Conservation (phyloP, 2,888 invertebrate species). For the Drosophila meridionalis region DNA sequence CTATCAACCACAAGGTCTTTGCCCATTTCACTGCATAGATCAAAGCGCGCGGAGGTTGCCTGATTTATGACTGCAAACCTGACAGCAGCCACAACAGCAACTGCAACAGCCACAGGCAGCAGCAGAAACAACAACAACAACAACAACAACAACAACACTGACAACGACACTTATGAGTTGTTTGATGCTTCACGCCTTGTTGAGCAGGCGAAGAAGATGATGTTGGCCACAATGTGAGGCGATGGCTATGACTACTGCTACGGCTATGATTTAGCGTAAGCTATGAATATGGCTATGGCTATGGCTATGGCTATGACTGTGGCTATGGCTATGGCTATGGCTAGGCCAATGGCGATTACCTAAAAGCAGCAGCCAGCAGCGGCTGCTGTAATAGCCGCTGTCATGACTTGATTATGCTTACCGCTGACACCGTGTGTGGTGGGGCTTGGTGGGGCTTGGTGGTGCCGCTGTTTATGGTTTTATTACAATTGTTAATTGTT, state of each 20-base stretch:
- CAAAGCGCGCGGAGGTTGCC: conserved; percentile 26
- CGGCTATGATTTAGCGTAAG: conserved; percentile 10
- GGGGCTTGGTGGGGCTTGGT: neutral
- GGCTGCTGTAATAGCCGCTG: conserved; percentile 67
- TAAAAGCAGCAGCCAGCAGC: conserved; percentile 40
- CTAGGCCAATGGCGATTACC: conserved; percentile 58
- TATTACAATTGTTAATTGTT: conserved; percentile 68
- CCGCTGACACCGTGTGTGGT: conserved; percentile 43
- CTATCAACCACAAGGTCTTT: conserved; percentile 27
- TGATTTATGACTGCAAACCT: conserved; percentile 39
- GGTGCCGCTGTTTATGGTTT: conserved; percentile 29
- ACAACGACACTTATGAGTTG: conserved; percentile 52
- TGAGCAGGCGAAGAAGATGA: conserved; percentile 65
- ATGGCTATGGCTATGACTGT: conserved; percentile 12
- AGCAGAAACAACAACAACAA: conserved; percentile 29
- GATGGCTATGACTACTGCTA: conserved; percentile 16
- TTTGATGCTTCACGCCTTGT: conserved; percentile 77
- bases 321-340: conserved; percentile 28
- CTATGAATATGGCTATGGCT: conserved; percentile 21
- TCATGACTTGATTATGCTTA: conserved; percentile 54
- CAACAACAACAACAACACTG: conserved; percentile 25
- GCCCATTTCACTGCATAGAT: conserved; percentile 30
- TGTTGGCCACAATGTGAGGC: conserved; percentile 43
- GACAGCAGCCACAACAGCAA: conserved; percentile 31
- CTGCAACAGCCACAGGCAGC: conserved; percentile 18